phyloP scores from a whole-genome alignment of 2,888 invertebrate species.

The Nemoura dubitans region DNA sequence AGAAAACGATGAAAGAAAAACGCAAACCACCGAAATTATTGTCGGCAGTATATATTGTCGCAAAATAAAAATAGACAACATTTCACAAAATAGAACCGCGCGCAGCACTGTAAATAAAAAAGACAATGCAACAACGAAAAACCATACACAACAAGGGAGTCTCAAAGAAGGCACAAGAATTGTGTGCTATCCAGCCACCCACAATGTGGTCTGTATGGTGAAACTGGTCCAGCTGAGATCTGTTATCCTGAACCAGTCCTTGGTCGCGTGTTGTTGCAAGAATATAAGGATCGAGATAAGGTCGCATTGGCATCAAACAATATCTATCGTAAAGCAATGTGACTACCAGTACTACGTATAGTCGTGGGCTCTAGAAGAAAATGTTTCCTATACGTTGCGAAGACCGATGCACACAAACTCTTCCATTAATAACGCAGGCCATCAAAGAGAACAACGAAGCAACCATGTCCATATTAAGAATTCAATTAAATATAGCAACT shows the following conservation, averaged over 20 bases:
- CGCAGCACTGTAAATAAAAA: background rate
- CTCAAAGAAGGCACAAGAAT: background rate
- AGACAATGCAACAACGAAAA: constrained; percentile 1
- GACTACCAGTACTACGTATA: background rate
- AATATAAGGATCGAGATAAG: background rate
- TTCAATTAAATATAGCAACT: background rate
- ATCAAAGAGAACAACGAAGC: background rate
- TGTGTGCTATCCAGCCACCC: background rate
- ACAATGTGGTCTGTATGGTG: background rate
- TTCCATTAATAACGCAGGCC: background rate
- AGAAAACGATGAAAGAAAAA: background rate
- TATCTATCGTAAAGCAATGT: background rate
- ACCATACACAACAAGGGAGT: background rate
- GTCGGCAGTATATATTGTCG: background rate
- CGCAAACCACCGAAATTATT: background rate
- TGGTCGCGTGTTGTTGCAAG: background rate
- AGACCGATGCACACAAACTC: background rate
- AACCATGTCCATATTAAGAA: background rate
- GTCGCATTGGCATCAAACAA: background rate
- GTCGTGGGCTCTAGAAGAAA: background rate
- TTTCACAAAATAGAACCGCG: background rate
- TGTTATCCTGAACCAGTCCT: background rate
- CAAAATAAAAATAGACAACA: background rate
- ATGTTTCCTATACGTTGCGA: background rate
- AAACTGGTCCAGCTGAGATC: constrained; percentile 1